Evolutionary conservation across 2,113 vertebrate species (phyloP), one percentile per base, ranked within the genome.

Genomic region (Perca flavescens): DNA sequence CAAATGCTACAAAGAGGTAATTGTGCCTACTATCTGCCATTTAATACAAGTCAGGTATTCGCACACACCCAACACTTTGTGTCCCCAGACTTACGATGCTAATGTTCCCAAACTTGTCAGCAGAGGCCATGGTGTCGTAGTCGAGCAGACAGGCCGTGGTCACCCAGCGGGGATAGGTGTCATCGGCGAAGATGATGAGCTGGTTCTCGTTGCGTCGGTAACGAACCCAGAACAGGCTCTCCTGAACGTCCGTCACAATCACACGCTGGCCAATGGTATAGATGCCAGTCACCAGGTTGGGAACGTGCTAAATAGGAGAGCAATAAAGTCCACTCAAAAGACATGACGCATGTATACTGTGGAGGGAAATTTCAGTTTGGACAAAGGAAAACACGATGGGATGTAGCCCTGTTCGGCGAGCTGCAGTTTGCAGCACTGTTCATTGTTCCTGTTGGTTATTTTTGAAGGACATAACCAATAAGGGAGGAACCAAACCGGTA

Each of bases 101-200:
- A 88, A 99, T 99, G 94, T 99, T 99, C 75, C 98, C 98, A 80
- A 99, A 99, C 87, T 99, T 99, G 95, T 99, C 98, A 0, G 98
- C 97, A 5, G 96, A 96, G 10, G 98, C 98, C 94, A 99, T 98
- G 0, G 98, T 98, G 84, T 99, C 97, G 4, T 99, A 99, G 92
- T 99, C 98, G 0, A 99, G 96, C 52, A 99, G 95, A 11, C 97
- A 98, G 53, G 97, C 97, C 0, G 97, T 99, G 0, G 98, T 99
- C 85, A 99, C 97, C 98, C 98, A 99, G 60, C 98, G 97, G 0
- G 98, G 98, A 21, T 99, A 96, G 1, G 98, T 99, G 85, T 99
- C 98, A 21, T 99, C 98, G 0, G 98, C 98, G 28, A 99, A 99
- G 92, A 99, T 98, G 92, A 99, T 99, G 57, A 99, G 96, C 93